phyloP scores from a whole-genome alignment of 2,113 vertebrate species.

The Vidua macroura region DNA sequence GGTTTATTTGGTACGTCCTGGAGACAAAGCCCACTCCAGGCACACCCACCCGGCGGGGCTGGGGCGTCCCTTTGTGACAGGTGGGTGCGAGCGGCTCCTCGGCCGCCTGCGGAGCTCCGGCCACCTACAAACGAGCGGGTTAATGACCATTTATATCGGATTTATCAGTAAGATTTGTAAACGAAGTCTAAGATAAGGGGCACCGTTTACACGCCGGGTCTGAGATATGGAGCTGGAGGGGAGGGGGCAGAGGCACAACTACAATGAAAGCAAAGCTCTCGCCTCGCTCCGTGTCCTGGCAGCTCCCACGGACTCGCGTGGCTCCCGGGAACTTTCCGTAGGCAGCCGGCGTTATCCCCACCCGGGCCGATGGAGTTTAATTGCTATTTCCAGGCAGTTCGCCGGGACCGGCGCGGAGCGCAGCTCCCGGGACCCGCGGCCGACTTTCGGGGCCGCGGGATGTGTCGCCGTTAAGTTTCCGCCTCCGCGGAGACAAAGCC shows the following conservation, averaged over 20 bases:
- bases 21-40: slow-evolving; percentile 30
- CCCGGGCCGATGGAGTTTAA: background rate
- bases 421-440: background rate
- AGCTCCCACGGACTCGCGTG: background rate
- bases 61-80: slow-evolving; percentile 29
- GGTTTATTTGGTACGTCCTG: background rate
- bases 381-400: background rate
- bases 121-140: background rate
- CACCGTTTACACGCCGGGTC: background rate
- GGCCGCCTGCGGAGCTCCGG: background rate
- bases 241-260: background rate
- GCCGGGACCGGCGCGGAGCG: background rate
- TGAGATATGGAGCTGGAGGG: background rate
- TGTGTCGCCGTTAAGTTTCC: background rate
- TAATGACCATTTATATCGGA: background rate
- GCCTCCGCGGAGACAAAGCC: slow-evolving; percentile 7
- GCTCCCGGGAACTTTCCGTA: background rate
- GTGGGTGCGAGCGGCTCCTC: background rate
- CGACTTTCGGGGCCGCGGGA: background rate
- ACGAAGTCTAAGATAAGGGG: background rate
- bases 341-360: background rate
- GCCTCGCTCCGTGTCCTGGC: background rate
- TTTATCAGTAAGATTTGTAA: background rate
- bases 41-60: slow-evolving; percentile 25
- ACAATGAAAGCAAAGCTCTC: background rate